phyloP scores from a whole-genome alignment of 2,797 vertebrate species.

The Podargus strigoides region DNA sequence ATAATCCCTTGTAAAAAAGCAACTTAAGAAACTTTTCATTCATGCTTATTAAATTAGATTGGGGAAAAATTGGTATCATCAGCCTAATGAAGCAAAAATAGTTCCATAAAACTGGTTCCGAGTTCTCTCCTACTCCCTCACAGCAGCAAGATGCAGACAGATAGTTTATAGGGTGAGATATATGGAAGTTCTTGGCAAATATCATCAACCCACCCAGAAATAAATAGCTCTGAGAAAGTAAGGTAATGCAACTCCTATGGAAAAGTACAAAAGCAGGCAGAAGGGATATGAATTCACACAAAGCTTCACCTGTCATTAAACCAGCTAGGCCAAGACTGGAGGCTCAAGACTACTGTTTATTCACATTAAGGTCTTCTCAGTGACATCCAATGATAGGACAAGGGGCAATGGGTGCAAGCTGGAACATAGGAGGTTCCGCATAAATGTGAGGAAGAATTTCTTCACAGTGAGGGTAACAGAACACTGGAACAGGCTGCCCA shows the following conservation, averaged over 20 bases:
- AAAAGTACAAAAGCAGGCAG: not conserved
- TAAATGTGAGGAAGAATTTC: too few relatives aligned
- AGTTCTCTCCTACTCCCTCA: not conserved
- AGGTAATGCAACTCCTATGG: not conserved
- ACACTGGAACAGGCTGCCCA: too few relatives aligned
- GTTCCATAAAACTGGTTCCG: not conserved
- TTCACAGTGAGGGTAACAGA: too few relatives aligned
- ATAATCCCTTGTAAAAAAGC: not conserved
- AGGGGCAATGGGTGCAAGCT: too few relatives aligned
- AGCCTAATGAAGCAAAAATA: not conserved
- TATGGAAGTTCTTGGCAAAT: not conserved
- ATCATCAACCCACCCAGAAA: not conserved
- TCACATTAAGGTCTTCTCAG: too few relatives aligned
- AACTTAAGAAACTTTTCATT: not conserved
- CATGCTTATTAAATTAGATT: not conserved
- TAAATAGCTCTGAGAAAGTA: not conserved
- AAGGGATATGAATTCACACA: not conserved
- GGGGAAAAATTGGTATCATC: not conserved
- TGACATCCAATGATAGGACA: too few relatives aligned
- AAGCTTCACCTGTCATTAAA: not conserved
- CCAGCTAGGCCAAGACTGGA: not conserved
- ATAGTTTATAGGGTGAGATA: not conserved
- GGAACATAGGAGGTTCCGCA: too few relatives aligned
- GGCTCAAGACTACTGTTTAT: not conserved
- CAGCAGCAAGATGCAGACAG: not conserved